Conservation (phyloP, 2,113 vertebrate species). For the Sceloporus tristichus region DNA sequence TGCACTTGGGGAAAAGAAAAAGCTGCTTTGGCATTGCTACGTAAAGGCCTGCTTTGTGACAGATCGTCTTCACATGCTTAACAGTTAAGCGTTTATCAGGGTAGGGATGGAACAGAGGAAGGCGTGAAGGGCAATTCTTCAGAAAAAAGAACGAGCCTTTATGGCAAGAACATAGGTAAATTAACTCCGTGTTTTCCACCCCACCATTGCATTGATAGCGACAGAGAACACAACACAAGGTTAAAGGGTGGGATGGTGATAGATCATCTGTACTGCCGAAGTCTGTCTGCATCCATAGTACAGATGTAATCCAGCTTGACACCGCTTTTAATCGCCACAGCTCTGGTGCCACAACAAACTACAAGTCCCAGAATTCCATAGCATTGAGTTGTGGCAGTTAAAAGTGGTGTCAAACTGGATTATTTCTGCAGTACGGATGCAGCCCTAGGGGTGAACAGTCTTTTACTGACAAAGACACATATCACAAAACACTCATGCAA, state of each 20-base stretch:
- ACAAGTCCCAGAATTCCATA: too few species aligned
- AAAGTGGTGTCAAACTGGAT: too few species aligned
- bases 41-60: too few species aligned
- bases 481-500: background rate
- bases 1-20: background rate
- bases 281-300: too few species aligned
- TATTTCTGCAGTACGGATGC: background rate
- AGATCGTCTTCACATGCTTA: background rate
- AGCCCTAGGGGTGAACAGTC: background rate
- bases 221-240: background rate
- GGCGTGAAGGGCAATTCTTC: background rate
- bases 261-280: too few species aligned
- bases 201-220: conserved; percentile 20
- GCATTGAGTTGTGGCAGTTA: too few species aligned
- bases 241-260: background rate
- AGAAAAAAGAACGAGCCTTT: background rate
- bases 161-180: background rate
- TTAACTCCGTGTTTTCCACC: background rate
- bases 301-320: too few species aligned
- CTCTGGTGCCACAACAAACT: too few species aligned
- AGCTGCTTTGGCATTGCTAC: background rate
- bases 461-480: background rate
- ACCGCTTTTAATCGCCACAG: too few species aligned
- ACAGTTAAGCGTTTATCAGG: background rate
- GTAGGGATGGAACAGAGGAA: background rate